Base-by-base conservation (phyloP, 2,888 invertebrate species). In the Scelioninae gen. 1 region DNA sequence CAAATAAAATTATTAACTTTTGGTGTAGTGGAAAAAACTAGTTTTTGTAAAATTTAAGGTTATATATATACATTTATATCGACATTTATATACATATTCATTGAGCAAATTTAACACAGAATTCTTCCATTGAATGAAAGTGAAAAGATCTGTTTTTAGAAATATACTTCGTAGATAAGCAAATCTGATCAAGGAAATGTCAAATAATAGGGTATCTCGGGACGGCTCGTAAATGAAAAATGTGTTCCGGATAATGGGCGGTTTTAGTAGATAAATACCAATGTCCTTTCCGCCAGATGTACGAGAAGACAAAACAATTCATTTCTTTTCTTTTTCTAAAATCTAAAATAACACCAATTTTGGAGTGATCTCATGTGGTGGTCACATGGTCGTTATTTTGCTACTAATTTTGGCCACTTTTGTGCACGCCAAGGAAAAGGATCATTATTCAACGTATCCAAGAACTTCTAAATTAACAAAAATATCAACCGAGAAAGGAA, bases 201-300 rank as follows among this genome's bases (percentile, higher is more conserved):
- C 68, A 53, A 62, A 60, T 76, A 68, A 43, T 45, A 29, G 45
- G 32, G 40, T 29, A 62, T 53, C 16, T 16, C 13, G 15, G 47
- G 23, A 56, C 15, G 0, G 9, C 10, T 16, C 11, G 32, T 13
- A 47, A 69, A 69, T 69, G 63, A 77, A 55, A 77, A 63, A 77
- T 72, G 65, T 43, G 34, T 78, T 78, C 63, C 78, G 71, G 71
- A 71, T 78, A 58, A 55, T 78, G 43, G 58, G 49, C 23, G 43
- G 65, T 60, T 49, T 66, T 38, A 31, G 23, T 34, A 47, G 34
- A n/a, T 15, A 58, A 60, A 51, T 9, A 66, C 11, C 38, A 53
- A 63, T n/a, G 32, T 40, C 13, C 55, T 51, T 72, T 71, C 49
- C 55, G 51, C 62, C 77, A 69, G 68, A 77, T 77, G 69, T 34